phyloP scores from a whole-genome alignment of 1,140 invertebrate species.

The Neodiprion lecontei region DNA sequence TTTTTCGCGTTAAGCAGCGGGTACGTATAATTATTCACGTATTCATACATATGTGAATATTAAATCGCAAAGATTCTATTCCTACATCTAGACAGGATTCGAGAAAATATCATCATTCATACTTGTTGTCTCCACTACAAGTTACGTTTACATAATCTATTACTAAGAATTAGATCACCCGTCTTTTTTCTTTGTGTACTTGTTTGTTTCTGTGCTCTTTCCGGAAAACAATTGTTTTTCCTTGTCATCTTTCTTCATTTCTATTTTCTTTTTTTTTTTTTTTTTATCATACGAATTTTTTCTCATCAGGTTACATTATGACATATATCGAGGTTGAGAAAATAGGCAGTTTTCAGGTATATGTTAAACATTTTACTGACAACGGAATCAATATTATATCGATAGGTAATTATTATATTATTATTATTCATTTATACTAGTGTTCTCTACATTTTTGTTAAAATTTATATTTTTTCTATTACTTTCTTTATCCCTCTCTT shows the following conservation, averaged over 20 bases:
- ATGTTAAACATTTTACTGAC: background rate
- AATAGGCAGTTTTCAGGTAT: background rate
- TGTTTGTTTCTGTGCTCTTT: background rate
- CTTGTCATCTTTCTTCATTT: no score
- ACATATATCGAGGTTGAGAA: no score
- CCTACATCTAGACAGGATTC: background rate
- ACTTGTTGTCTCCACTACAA: no score
- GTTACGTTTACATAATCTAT: no score
- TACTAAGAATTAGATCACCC: background rate
- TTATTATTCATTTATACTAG: conserved; percentile 14
- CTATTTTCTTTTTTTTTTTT: no score
- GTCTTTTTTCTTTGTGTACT: background rate
- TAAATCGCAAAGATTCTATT: background rate
- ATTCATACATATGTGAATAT: background rate
- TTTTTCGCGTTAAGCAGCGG: no score
- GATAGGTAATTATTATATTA: conserved; percentile 13
- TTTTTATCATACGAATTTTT: no score
- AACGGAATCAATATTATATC: background rate
- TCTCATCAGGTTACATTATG: no score
- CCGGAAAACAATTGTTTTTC: background rate
- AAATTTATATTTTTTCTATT: conserved; percentile 16
- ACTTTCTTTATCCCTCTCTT: conserved; percentile 9
- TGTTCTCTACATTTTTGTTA: conserved; percentile 17
- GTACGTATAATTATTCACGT: background rate
- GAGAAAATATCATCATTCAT: background rate